Evolutionary conservation across 2,888 invertebrate species (phyloP).

Genomic region (Sycophila texana): DNA sequence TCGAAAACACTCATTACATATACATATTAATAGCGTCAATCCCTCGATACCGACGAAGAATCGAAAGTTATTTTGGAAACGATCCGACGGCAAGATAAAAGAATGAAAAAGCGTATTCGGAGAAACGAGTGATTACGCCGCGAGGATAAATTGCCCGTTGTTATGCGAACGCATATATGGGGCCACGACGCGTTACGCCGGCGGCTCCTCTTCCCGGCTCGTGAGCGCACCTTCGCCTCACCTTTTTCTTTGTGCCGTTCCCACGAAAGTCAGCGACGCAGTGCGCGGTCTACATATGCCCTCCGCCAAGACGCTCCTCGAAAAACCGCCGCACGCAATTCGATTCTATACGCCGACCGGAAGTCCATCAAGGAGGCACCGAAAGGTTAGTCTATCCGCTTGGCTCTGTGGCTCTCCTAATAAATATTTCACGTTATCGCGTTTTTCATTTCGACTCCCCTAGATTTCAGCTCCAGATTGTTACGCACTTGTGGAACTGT

Average conservation of each 20-base stretch:
- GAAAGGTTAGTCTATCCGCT: too few species aligned
- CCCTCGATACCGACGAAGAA: too few species aligned
- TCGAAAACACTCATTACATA: too few species aligned
- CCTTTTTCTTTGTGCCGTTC: slow-evolving; percentile 5
- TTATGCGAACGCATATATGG: neutral
- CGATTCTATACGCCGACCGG: slow-evolving; percentile 11
- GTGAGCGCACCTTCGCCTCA: neutral
- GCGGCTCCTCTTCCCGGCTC: neutral
- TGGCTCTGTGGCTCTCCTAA: slow-evolving; percentile 12
- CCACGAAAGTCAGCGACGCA: slow-evolving; percentile 45
- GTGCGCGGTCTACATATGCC: slow-evolving; percentile 39
- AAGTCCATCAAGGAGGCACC: neutral
- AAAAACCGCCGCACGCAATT: neutral
- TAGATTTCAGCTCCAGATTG: too few species aligned
- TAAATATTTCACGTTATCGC: neutral
- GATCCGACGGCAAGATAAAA: neutral
- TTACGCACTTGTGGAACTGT: too few species aligned
- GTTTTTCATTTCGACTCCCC: too few species aligned
- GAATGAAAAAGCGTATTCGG: neutral
- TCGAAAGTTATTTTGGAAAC: too few species aligned
- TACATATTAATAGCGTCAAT: too few species aligned
- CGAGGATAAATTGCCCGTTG: slow-evolving; percentile 4
- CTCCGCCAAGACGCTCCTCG: slow-evolving; percentile 23
- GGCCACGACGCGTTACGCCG: neutral
- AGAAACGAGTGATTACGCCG: neutral